Evolutionary conservation across 2,113 vertebrate species (phyloP).

Genomic region (Seriola quinqueradiata): DNA sequence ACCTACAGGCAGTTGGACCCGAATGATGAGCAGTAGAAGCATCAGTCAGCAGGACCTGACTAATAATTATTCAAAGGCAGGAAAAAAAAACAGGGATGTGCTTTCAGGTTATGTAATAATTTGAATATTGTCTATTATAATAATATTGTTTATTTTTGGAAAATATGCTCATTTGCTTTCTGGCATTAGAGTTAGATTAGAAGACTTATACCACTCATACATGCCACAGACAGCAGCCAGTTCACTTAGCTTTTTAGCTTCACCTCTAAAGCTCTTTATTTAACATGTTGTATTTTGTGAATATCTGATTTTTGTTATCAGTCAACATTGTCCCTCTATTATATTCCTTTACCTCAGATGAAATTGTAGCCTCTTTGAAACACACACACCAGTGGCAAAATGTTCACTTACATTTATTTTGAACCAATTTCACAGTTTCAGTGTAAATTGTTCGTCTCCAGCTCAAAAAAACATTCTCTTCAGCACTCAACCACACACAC

Average conservation of each 20-base stretch:
- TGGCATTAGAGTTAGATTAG: background rate
- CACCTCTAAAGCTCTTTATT: too few species aligned
- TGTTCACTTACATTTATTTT: slow-evolving; percentile 12
- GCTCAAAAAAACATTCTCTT: background rate
- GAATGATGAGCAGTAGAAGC: slow-evolving; percentile 9
- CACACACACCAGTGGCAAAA: slow-evolving; percentile 5
- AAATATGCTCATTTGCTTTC: background rate
- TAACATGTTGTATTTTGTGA: too few species aligned
- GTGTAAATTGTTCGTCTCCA: slow-evolving; percentile 15
- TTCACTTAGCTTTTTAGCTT: background rate
- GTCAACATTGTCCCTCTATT: background rate
- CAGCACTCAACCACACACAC: too few species aligned
- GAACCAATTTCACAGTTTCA: slow-evolving; percentile 17
- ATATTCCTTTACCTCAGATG: background rate
- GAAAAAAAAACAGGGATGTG: background rate
- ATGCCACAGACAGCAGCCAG: too few species aligned
- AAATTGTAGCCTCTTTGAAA: background rate
- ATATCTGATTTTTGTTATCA: background rate
- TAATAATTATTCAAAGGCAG: slow-evolving; percentile 18
- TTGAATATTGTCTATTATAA: background rate
- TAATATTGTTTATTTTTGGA: background rate
- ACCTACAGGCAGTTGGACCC: slow-evolving; percentile 3
- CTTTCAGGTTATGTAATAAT: background rate
- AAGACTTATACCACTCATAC: too few species aligned
- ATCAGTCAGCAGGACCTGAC: background rate